Conservation (phyloP, 2,888 invertebrate genomes). For the Salpingus planirostris region DNA sequence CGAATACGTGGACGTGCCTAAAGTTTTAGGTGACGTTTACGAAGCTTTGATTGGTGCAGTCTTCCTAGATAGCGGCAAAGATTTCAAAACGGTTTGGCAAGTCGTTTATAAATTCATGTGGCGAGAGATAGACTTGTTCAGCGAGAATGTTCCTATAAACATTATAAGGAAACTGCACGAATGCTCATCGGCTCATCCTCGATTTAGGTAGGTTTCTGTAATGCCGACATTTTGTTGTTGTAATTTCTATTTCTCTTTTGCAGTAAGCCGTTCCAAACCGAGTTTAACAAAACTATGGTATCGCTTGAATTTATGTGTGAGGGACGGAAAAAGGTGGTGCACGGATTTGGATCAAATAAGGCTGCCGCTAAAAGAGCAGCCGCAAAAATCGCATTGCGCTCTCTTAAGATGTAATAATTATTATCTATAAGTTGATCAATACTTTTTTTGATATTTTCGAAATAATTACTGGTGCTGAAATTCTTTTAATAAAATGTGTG, state of each 20-base stretch:
- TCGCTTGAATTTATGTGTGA: conserved; percentile 53
- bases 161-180: conserved; percentile 83
- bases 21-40: conserved; percentile 87
- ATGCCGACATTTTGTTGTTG: neutral
- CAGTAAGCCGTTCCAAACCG: conserved; percentile 18
- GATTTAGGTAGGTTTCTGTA: conserved; percentile 51
- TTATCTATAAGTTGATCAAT: too few relatives aligned
- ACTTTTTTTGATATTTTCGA: too few relatives aligned
- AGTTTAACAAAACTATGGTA: conserved; percentile 46
- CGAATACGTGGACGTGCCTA: conserved; percentile 84
- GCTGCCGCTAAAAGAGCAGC: conserved; percentile 67
- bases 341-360: conserved; percentile 65
- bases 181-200: conserved; percentile 64
- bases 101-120: conserved; percentile 78
- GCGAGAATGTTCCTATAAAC: conserved; percentile 75
- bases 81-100: conserved; percentile 66
- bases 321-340: conserved; percentile 50
- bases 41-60: conserved; percentile 88
- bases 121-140: conserved; percentile 76
- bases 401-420: conserved; percentile 31
- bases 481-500: too few relatives aligned
- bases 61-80: conserved; percentile 73
- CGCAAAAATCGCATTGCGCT: conserved; percentile 64
- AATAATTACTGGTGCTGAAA: too few relatives aligned
- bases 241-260: conserved; percentile 14